Base-by-base conservation (phyloP, 2,113 vertebrate species). In the Eonycteris spelaea region DNA sequence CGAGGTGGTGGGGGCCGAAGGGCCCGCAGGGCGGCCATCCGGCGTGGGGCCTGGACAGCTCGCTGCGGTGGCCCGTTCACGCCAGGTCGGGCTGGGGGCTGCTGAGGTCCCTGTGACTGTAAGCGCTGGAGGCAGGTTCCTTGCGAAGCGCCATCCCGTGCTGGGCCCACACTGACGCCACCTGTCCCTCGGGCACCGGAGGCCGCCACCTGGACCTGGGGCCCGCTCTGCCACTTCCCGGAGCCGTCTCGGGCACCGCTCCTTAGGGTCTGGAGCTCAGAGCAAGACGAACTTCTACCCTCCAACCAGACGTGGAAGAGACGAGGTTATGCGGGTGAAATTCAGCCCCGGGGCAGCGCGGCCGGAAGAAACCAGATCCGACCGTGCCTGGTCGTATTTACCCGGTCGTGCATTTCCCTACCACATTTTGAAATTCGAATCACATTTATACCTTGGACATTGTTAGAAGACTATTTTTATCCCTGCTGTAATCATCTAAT, bases 401-500 rank as follows among this genome's bases (percentile, higher is more conserved):
- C 73, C 73, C 95, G 96, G 86, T 86, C 67, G n/a, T 28, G n/a
- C 59, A 12, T 97, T 80, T 80, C 89, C 94, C 92, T 95, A 68
- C 94, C 74, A 71, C 91, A 28, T 90, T 94, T 97, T 94, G 94
- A 93, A 93, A 97, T 97, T 94, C 84, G 92, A 92, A 97, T 97
- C 97, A 96, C 79, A 74, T 94, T 96, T 97, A 70, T 94, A 96
- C 95, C 78, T 97, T 95, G 93, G 90, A 68, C 92, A 96, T 98
- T 97, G 94, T 96, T 92, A 80, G 91, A 97, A 91, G 97, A 97
- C 79, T 93, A 96, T 97, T 97, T 98, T 97, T 97, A 97, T 96
- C 95, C 95, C 86, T 73, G 97, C 97, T 93, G 95, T 97, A 97
- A 97, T 97, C 97, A 97, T 97, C 97, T 97, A 97, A 97, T 97